phyloP scores from a whole-genome alignment of 2,797 vertebrate genomes.

The Myotis pilosus region DNA sequence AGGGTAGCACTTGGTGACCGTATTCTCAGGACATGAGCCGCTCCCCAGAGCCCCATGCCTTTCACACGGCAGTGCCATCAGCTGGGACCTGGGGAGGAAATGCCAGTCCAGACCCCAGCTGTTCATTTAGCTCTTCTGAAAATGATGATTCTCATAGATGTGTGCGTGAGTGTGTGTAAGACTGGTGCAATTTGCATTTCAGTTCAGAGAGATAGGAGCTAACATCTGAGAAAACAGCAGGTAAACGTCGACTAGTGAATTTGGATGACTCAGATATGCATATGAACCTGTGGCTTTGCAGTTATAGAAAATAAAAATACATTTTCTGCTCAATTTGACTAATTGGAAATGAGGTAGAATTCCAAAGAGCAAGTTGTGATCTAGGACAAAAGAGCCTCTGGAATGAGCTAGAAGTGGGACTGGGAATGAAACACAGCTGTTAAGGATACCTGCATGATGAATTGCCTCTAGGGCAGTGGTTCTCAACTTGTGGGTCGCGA shows the following conservation, averaged over 20 bases:
- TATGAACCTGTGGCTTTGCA: slow-evolving; percentile 16
- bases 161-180: neutral
- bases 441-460: neutral
- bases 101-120: neutral
- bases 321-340: slow-evolving; percentile 53
- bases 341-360: slow-evolving; percentile 32
- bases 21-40: slow-evolving; percentile 47
- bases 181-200: slow-evolving; percentile 41
- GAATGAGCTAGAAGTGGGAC: neutral
- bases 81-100: neutral
- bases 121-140: slow-evolving; percentile 17
- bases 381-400: neutral
- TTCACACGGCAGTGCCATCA: neutral
- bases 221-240: slow-evolving; percentile 19
- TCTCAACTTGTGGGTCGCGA: no score
- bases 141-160: neutral
- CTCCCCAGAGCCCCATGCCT: slow-evolving; percentile 14
- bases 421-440: neutral
- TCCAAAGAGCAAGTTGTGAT: slow-evolving; percentile 27
- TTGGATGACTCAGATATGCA: slow-evolving; percentile 32
- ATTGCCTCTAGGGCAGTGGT: neutral
- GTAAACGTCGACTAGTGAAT: slow-evolving; percentile 1
- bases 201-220: slow-evolving; percentile 33
- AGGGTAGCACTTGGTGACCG: slow-evolving; percentile 39
- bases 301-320: slow-evolving; percentile 46